Evolutionary conservation across 2,113 vertebrate genomes (phyloP).

Genomic region (Zeus faber): DNA sequence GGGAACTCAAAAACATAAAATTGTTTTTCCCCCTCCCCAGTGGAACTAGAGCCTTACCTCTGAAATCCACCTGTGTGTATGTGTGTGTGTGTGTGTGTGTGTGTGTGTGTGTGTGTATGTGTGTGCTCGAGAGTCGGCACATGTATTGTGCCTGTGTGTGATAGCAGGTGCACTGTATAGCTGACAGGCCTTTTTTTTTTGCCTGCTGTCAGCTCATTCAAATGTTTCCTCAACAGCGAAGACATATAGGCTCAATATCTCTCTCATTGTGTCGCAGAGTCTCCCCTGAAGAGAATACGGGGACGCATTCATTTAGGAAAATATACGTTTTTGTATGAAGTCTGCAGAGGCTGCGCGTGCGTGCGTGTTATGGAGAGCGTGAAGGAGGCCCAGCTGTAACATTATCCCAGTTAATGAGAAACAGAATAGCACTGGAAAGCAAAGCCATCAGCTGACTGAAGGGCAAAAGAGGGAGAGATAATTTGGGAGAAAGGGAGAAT

Average conservation of each 20-base stretch:
- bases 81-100: constrained; percentile 1
- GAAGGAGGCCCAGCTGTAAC: constrained; percentile 46
- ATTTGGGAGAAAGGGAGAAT: constrained; percentile 1
- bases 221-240: constrained; percentile 19
- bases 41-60: constrained; percentile 19
- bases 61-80: constrained; percentile 1
- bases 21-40: constrained; percentile 12
- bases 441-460: constrained; percentile 6
- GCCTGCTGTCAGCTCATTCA: constrained; percentile 20
- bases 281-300: constrained; percentile 8
- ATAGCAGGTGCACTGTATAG: constrained; percentile 8
- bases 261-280: constrained; percentile 17
- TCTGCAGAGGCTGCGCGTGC: too few species aligned
- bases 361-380: constrained; percentile 10
- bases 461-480: neutral
- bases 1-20: constrained; percentile 6
- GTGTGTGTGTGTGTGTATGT: neutral
- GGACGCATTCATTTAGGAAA: neutral
- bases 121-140: neutral
- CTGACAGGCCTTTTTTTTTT: neutral
- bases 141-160: neutral
- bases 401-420: constrained; percentile 51
- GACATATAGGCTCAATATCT: constrained; percentile 16
- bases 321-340: constrained; percentile 14
- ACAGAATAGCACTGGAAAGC: constrained; percentile 17